Conservation (phyloP, 2,888 invertebrate genomes). For the Ectropis crepuscularia region DNA sequence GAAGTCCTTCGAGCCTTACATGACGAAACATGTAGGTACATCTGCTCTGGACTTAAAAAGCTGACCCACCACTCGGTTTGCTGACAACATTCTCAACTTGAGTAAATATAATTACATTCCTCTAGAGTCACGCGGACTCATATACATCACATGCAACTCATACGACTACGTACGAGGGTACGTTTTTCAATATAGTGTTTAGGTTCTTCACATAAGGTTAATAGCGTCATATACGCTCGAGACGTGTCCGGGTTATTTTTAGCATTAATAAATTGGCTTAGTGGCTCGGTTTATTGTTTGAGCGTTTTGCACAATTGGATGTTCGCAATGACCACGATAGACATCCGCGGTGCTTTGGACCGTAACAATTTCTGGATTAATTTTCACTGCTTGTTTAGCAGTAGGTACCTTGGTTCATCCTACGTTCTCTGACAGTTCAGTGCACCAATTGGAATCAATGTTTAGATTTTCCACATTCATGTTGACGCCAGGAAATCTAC, state of each 20-base stretch:
- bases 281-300: slow-evolving; percentile 79
- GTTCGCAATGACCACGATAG: slow-evolving; percentile 51
- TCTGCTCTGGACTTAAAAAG: slow-evolving; percentile 52
- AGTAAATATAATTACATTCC: slow-evolving; percentile 63
- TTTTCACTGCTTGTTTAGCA: slow-evolving; percentile 49
- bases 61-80: slow-evolving; percentile 39
- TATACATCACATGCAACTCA: slow-evolving; percentile 24
- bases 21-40: slow-evolving; percentile 42
- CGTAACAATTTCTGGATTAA: slow-evolving; percentile 59
- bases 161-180: slow-evolving; percentile 39
- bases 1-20: slow-evolving; percentile 1
- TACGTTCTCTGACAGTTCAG: not conserved
- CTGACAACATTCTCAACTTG: slow-evolving; percentile 54
- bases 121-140: slow-evolving; percentile 48
- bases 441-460: not conserved
- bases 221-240: slow-evolving; percentile 76
- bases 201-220: slow-evolving; percentile 77
- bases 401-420: slow-evolving; percentile 7
- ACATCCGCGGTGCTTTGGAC: slow-evolving; percentile 30
- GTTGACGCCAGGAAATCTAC: slow-evolving; percentile 30
- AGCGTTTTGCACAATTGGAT: slow-evolving; percentile 73
- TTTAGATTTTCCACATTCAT: slow-evolving; percentile 1
- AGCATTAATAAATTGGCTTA: slow-evolving; percentile 84
- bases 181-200: slow-evolving; percentile 60
- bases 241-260: slow-evolving; percentile 81